phyloP scores from a whole-genome alignment of 1,140 invertebrate genomes.

The Drosophila nigromelanica region DNA sequence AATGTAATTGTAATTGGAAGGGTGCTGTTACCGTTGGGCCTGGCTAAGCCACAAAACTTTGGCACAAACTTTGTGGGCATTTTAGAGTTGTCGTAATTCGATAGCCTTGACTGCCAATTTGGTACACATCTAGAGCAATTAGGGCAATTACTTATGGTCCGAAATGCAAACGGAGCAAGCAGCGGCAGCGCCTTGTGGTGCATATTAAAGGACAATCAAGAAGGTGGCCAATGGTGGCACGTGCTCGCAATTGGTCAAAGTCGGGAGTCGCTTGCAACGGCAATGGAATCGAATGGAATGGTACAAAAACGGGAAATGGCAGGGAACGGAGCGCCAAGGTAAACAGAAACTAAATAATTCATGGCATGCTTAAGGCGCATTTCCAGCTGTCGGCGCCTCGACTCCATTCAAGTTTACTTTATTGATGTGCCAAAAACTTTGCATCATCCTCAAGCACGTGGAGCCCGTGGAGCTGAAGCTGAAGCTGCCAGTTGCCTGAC shows the following conservation, averaged over 20 bases:
- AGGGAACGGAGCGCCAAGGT: not conserved
- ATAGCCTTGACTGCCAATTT: slow-evolving; percentile 22
- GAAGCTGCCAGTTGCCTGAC: not conserved
- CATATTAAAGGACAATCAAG: slow-evolving; percentile 39
- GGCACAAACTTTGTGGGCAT: not conserved
- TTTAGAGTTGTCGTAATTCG: slow-evolving; percentile 2
- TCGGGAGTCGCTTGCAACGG: not conserved
- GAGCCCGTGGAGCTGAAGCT: not conserved
- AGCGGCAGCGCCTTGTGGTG: slow-evolving; percentile 12
- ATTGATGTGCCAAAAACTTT: slow-evolving; percentile 45
- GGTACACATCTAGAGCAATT: slow-evolving; percentile 17
- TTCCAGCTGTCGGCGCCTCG: slow-evolving; percentile 28
- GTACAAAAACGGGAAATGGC: not conserved
- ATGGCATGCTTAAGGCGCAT: slow-evolving; percentile 39
- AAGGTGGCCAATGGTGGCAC: slow-evolving; percentile 19
- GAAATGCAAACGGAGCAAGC: slow-evolving; percentile 10
- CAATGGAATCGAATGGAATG: not conserved
- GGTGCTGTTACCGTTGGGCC: not conserved
- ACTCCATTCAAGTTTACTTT: slow-evolving; percentile 29
- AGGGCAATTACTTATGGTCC: slow-evolving; percentile 24
- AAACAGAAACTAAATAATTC: slow-evolving; percentile 41
- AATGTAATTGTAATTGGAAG: slow-evolving; percentile 12
- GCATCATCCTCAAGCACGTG: slow-evolving; percentile 18
- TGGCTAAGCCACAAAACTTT: slow-evolving; percentile 2
- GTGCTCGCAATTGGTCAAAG: slow-evolving; percentile 28